Evolutionary conservation across 2,888 invertebrate genomes (phyloP).

Genomic region (Zhengitettix transpicula): DNA sequence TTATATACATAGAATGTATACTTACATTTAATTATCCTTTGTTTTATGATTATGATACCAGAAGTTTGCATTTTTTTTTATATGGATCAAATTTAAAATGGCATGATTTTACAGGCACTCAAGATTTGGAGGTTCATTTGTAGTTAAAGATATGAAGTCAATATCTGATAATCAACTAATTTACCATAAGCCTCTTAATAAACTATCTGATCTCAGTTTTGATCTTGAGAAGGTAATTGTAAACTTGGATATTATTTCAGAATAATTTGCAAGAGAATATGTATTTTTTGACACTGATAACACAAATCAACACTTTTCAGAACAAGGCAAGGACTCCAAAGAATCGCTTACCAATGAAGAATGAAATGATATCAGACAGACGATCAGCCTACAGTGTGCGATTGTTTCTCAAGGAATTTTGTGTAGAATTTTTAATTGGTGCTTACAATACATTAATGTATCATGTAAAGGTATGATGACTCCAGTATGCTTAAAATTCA

Average conservation of each 20-base stretch:
- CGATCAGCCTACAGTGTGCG: conserved; percentile 78
- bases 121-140: conserved; percentile 85
- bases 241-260: not conserved
- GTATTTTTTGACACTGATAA: not conserved
- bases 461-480: conserved; percentile 61
- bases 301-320: conserved; percentile 14
- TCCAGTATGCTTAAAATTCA: not conserved
- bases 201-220: conserved; percentile 61
- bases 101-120: conserved; percentile 49
- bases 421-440: conserved; percentile 78
- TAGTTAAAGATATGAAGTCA: conserved; percentile 84
- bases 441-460: conserved; percentile 88
- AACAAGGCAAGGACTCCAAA: conserved; percentile 53
- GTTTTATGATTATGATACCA: too few species aligned
- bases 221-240: conserved; percentile 45
- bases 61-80: too few species aligned
- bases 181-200: conserved; percentile 69
- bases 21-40: too few species aligned
- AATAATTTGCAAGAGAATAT: not conserved
- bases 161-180: conserved; percentile 77
- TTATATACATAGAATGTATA: too few species aligned
- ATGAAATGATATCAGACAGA: conserved; percentile 41
- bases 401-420: conserved; percentile 84
- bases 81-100: too few species aligned
- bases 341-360: conserved; percentile 49